A percentile compares a stretch with the other conserved stretches of the same genome.
Evolutionary conservation across 2,113 vertebrate genomes (phyloP).

Genomic region (Entelurus aequoreus): DNA sequence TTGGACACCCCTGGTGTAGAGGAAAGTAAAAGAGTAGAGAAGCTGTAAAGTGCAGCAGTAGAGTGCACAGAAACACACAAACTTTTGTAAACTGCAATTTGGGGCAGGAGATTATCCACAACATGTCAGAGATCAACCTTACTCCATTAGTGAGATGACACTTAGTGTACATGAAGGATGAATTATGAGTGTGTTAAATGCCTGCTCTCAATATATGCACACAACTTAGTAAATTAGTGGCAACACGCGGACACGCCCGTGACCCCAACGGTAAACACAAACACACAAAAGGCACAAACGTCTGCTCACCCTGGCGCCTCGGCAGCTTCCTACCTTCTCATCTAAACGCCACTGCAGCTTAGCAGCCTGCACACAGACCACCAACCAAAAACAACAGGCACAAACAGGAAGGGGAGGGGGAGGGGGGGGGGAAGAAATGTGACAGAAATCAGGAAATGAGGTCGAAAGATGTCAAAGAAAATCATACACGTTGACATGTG

Average conservation of each 20-base stretch:
- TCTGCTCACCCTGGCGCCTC: conserved; percentile 70
- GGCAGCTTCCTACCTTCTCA: conserved; percentile 74
- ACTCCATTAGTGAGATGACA: background rate
- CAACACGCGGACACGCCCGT: background rate
- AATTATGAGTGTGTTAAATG: too few species aligned
- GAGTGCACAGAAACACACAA: too few species aligned
- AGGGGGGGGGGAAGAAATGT: conserved; percentile 46
- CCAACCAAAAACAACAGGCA: conserved; percentile 35
- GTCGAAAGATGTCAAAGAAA: conserved; percentile 10
- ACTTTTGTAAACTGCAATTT: background rate
- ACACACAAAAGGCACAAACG: conserved; percentile 47
- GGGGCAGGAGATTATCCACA: too few species aligned
- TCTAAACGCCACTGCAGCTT: conserved; percentile 76
- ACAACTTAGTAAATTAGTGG: background rate
- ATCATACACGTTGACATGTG: background rate
- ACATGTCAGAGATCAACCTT: too few species aligned
- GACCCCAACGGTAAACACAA: conserved; percentile 19
- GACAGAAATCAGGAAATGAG: conserved; percentile 31
- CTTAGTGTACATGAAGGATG: background rate
- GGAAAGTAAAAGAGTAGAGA: conserved; percentile 2
- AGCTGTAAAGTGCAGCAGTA: too few species aligned
- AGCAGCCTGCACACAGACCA: conserved; percentile 71
- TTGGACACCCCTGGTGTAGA: background rate
- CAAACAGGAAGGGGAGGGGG: conserved; percentile 39
- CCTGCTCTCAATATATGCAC: background rate